Percentiles rank a stretch among this genome's conserved stretches.
These are phyloP conservation scores for Caenorhabditis sinica DNA, from an alignment of 2,888 invertebrate species.

Conservation along the genomic window DNA sequence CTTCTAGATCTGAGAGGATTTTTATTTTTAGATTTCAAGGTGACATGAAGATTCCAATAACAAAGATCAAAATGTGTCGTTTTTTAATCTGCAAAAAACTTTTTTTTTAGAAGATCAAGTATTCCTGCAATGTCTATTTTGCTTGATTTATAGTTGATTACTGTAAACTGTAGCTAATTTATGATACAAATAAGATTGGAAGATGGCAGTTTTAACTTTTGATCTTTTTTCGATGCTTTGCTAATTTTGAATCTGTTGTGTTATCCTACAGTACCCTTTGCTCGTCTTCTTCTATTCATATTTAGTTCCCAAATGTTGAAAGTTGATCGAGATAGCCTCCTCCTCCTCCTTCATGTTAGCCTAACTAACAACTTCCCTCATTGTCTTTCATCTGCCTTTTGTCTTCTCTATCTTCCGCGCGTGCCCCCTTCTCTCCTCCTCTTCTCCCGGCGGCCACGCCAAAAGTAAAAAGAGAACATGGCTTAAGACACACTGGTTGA, in stretches of 20 bases:
- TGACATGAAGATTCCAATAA: too few species aligned
- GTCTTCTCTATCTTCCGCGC: not conserved
- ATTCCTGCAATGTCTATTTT: too few species aligned
- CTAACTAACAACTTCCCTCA: constrained; percentile 39
- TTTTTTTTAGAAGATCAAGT: too few species aligned
- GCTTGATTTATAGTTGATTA: not conserved
- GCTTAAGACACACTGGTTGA: constrained; percentile 8
- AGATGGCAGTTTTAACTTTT: constrained; percentile 5
- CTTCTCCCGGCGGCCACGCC: not conserved
- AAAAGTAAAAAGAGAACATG: constrained; percentile 19
- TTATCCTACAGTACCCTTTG: too few species aligned
- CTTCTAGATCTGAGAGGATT: not conserved
- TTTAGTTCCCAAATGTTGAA: not conserved
- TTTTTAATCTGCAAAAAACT: too few species aligned
- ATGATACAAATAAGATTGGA: not conserved
- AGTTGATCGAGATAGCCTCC: constrained; percentile 28
- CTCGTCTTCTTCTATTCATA: not conserved
- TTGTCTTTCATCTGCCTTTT: not conserved
- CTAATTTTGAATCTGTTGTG: too few species aligned
- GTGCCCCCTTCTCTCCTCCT: not conserved
- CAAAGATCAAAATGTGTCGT: too few species aligned
- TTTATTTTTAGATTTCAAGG: too few species aligned
- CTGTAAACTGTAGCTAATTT: not conserved
- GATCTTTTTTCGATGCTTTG: not conserved
- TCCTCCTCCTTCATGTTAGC: not conserved